Evolutionary conservation across 2,888 invertebrate species (phyloP).

Genomic region (Hydroisotoma schaefferi): DNA sequence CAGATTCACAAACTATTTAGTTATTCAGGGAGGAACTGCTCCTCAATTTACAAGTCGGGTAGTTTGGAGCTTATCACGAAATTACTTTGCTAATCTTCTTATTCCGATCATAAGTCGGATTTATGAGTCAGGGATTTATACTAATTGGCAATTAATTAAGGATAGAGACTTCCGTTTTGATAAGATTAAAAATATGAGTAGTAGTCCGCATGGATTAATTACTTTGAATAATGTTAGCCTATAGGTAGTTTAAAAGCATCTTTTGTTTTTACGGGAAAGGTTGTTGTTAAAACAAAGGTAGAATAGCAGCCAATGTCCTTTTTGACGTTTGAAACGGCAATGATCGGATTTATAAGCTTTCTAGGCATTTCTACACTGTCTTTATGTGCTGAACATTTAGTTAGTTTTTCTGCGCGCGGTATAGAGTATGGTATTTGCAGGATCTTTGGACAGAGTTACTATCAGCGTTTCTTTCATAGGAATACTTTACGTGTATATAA

Average conservation of each 20-base stretch:
- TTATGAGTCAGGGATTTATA: constrained; percentile 23
- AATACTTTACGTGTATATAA: no score
- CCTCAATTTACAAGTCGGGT: constrained; percentile 11
- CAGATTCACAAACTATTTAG: constrained; percentile 17
- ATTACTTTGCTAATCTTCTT: constrained; percentile 13
- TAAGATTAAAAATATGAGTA: neutral
- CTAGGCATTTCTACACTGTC: no score
- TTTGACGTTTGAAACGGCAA: neutral
- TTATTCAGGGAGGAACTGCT: constrained; percentile 5
- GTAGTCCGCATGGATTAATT: no score
- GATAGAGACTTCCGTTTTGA: neutral
- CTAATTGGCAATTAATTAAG: constrained; percentile 17
- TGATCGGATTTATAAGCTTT: neutral
- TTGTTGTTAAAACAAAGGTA: neutral
- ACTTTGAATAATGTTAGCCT: no score
- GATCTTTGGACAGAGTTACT: no score
- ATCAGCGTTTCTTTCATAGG: no score
- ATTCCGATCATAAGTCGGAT: constrained; percentile 8
- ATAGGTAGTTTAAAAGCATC: no score
- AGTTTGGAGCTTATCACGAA: constrained; percentile 17
- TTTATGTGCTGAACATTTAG: no score
- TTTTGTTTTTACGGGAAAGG: no score
- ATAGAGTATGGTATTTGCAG: no score
- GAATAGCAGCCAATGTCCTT: neutral
- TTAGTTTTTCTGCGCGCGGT: no score